These are phyloP conservation scores for Australoheros scitulus DNA, from an alignment of 2,113 vertebrate species.

Conservation along the genomic window DNA sequence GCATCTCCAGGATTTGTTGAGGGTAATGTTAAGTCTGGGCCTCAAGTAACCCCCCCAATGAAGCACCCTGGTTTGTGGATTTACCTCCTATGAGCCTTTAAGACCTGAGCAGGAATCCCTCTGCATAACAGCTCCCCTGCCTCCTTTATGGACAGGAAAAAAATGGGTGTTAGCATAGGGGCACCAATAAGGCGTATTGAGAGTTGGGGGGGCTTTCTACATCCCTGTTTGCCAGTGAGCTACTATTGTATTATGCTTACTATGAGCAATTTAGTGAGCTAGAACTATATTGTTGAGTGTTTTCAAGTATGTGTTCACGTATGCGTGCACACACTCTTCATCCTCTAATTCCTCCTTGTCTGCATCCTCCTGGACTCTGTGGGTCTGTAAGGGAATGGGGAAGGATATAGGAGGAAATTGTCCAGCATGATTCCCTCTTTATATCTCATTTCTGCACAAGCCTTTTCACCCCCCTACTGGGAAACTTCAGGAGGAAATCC, in stretches of 20 bases:
- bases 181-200: slow-evolving; percentile 21
- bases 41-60: slow-evolving; percentile 23
- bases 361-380: slow-evolving; percentile 39
- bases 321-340: background rate
- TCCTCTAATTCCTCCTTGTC: slow-evolving; percentile 30
- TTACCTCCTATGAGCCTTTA: slow-evolving; percentile 47
- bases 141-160: slow-evolving; percentile 55
- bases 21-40: background rate
- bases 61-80: slow-evolving; percentile 36
- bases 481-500: slow-evolving; percentile 75
- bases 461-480: slow-evolving; percentile 54
- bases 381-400: slow-evolving; percentile 28
- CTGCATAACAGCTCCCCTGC: slow-evolving; percentile 30
- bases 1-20: slow-evolving; percentile 48
- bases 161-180: slow-evolving; percentile 46
- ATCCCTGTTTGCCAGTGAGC: background rate
- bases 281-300: background rate
- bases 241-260: background rate
- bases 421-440: slow-evolving; percentile 67
- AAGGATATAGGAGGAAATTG: slow-evolving; percentile 75
- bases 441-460: slow-evolving; percentile 76
- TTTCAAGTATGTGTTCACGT: background rate
- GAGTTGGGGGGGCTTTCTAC: background rate
- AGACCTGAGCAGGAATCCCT: slow-evolving; percentile 44
- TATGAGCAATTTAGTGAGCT: background rate